These are phyloP conservation scores for Eira barbara DNA, from an alignment of 2,113 vertebrate genomes.

Conservation along the genomic window DNA sequence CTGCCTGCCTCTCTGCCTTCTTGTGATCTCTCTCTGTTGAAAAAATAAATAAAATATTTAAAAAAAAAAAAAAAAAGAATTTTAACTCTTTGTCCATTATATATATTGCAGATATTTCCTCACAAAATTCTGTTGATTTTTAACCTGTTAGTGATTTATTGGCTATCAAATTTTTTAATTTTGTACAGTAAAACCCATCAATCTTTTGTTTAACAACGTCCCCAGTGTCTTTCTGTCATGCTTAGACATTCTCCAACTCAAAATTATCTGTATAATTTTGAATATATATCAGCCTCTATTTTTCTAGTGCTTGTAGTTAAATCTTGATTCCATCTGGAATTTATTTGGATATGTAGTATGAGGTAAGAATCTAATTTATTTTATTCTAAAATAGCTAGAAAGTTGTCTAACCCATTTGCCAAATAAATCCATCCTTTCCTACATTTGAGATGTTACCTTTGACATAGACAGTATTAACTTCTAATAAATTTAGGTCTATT, in stretches of 20 bases:
- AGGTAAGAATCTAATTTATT: constrained; percentile 23
- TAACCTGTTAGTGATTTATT: neutral
- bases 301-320: constrained; percentile 20
- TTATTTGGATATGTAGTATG: constrained; percentile 26
- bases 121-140: neutral
- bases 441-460: neutral
- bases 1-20: too few relatives aligned
- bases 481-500: neutral
- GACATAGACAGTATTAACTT: neutral
- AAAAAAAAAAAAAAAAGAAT: too few relatives aligned
- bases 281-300: neutral
- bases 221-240: neutral
- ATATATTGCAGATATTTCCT: constrained; percentile 1
- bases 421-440: constrained; percentile 11
- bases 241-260: neutral
- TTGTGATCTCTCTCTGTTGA: neutral
- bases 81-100: neutral
- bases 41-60: neutral
- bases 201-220: neutral
- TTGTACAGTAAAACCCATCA: neutral
- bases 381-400: neutral
- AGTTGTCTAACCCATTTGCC: neutral
- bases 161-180: neutral
- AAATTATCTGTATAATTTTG: neutral
- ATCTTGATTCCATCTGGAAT: constrained; percentile 19